A percentile compares a stretch with the other conserved stretches of the same genome.
Conservation (phyloP, 2,797 vertebrate species). For the Epinephelus coioides region DNA sequence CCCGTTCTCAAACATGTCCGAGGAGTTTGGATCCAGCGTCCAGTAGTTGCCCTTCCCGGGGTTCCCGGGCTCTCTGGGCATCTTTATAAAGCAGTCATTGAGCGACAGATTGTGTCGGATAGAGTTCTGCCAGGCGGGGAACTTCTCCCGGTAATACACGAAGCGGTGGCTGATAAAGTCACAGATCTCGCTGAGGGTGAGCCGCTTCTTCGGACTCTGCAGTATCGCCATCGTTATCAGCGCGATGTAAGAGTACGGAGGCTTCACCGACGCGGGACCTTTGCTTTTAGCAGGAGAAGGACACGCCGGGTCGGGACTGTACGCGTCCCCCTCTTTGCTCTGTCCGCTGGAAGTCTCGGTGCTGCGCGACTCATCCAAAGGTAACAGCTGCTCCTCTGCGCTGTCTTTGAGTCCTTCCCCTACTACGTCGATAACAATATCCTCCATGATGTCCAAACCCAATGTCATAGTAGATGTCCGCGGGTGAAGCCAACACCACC, state of each 20-base stretch:
- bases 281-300: conserved; percentile 70
- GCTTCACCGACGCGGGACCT: conserved; percentile 85
- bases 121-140: conserved; percentile 92
- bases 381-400: conserved; percentile 74
- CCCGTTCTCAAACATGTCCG: conserved; percentile 94
- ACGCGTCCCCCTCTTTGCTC: conserved; percentile 54
- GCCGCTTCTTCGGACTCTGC: conserved; percentile 90
- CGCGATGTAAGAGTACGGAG: conserved; percentile 93
- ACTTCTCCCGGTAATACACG: conserved; percentile 90
- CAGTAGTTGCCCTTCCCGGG: conserved; percentile 93
- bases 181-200: conserved; percentile 93
- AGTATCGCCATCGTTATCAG: conserved; percentile 94
- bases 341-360: conserved; percentile 55
- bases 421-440: conserved; percentile 87
- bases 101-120: conserved; percentile 90
- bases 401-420: conserved; percentile 83
- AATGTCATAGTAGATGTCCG: conserved; percentile 85
- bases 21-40: conserved; percentile 93
- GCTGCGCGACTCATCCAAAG: conserved; percentile 61
- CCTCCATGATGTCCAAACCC: conserved; percentile 86
- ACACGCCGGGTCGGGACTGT: conserved; percentile 46
- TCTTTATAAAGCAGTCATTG: conserved; percentile 90
- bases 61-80: conserved; percentile 91
- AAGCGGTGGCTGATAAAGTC: conserved; percentile 94
- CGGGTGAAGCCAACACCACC: conserved; percentile 71